Evolutionary conservation across 1,140 invertebrate species (phyloP), one percentile per base, ranked within the genome.

Genomic region (Microplitis mediator): DNA sequence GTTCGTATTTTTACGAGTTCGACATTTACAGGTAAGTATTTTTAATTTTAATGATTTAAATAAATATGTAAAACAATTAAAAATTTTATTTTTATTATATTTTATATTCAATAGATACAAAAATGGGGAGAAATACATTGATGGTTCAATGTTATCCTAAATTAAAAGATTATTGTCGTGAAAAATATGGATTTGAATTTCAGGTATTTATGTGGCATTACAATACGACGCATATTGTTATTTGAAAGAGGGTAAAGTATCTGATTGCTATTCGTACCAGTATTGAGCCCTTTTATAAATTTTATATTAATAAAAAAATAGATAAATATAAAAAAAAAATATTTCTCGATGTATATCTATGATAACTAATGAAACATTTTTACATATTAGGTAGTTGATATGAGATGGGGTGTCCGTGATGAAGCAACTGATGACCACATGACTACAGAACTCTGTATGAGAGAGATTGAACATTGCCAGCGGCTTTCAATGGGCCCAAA

Each of bases 371-470:
- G 4, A 60, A 31, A 71, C 32, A 63, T 66, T 39, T 64, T 58
- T 35, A 74, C 39, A 67, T 61, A 52, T 79, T 1, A 77, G 95
- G 97, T 99, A 0, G 97, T 99, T 23, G 98, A 99, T 86, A 99
- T 99, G 97, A 89, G 97, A 84, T 99, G 98, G 97, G 98, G 97
- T 23, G 94, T 97, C 3, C 89, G 95, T 80, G 97, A 99, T 80
- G 97, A 99, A 87, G 97, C 97, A 0, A 99, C 97, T 0, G 97
- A 99, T 83, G 97, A 99, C 92, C 97, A 99, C 87, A 98, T 98
- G 96, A 99, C 97, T 6, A 98, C 97, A 0, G 95, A 98, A 80
- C 90, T 99, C 0, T 99, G 97, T 82, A 98, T 99, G 95, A 92
- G 95, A 74, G 98, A 99, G 89, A 99, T 99, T 71, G 93, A 95